These are phyloP conservation scores for Emmelina monodactyla DNA, from an alignment of 2,888 invertebrate species.

Conservation along the genomic window DNA sequence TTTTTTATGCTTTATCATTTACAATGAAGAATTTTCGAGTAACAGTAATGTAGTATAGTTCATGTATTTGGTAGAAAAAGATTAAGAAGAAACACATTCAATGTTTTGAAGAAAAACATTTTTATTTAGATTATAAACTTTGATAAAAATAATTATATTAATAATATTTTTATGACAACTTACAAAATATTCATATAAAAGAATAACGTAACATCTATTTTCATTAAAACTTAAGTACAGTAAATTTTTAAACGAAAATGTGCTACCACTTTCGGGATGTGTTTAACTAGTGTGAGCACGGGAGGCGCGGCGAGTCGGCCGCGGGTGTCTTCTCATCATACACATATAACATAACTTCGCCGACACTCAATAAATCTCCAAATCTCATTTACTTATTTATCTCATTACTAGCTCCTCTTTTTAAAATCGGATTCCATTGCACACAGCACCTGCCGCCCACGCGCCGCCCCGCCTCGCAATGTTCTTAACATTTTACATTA, in stretches of 20 bases:
- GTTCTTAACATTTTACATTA: slow-evolving; percentile 35
- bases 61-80: slow-evolving; percentile 8
- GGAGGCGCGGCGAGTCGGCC: slow-evolving; percentile 16
- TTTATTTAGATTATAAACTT: slow-evolving; percentile 69
- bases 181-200: slow-evolving; percentile 65
- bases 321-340: slow-evolving; percentile 3
- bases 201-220: slow-evolving; percentile 66
- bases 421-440: not conserved
- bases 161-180: slow-evolving; percentile 67
- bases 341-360: too few relatives aligned
- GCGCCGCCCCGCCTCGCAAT: slow-evolving; percentile 11
- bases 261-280: slow-evolving; percentile 59
- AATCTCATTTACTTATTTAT: too few relatives aligned
- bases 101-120: slow-evolving; percentile 66
- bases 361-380: too few relatives aligned
- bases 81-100: slow-evolving; percentile 26
- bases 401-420: too few relatives aligned
- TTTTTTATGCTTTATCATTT: too few relatives aligned
- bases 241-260: slow-evolving; percentile 58
- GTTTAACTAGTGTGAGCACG: slow-evolving; percentile 57
- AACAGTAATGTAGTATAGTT: too few relatives aligned
- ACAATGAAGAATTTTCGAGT: too few relatives aligned
- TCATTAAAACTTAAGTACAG: slow-evolving; percentile 57
- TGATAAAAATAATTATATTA: slow-evolving; percentile 69
- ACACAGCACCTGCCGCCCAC: slow-evolving; percentile 12